Conservation (phyloP, 2,888 invertebrate genomes). For the Cephus pygmeus region DNA sequence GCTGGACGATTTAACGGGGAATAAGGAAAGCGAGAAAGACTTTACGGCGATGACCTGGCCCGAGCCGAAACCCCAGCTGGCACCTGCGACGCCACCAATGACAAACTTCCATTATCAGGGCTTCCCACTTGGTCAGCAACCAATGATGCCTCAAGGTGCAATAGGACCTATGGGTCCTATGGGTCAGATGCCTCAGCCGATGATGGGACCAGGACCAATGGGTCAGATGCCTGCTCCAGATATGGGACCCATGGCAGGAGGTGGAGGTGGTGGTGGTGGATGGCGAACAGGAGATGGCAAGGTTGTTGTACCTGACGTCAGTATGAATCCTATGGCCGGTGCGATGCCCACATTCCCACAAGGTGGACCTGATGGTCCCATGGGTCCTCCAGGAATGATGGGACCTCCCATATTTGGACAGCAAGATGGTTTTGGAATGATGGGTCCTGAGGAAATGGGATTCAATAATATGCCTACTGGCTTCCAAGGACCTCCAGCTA, state of each 20-base stretch:
- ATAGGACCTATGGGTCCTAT: conserved; percentile 37
- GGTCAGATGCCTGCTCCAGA: conserved; percentile 63
- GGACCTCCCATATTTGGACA: conserved; percentile 47
- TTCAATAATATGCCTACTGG: conserved; percentile 47
- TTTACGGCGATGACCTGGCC: conserved; percentile 85
- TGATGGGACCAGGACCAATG: conserved; percentile 49
- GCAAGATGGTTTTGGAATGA: conserved; percentile 66
- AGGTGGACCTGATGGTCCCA: conserved; percentile 45
- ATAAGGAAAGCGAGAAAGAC: conserved; percentile 83
- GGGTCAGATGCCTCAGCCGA: conserved; percentile 33
- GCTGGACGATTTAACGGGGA: conserved; percentile 87
- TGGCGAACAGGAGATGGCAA: conserved; percentile 69
- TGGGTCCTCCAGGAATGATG: conserved; percentile 62
- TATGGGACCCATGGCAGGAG: conserved; percentile 47
- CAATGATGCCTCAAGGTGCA: conserved; percentile 38
- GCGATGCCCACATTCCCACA: conserved; percentile 41
- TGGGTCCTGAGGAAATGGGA: conserved; percentile 60
- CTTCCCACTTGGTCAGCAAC: conserved; percentile 61
- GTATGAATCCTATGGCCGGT: conserved; percentile 54
- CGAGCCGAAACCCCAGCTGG: conserved; percentile 80
- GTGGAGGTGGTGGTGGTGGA: conserved; percentile 65
- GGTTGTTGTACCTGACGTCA: conserved; percentile 60
- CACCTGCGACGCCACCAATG: conserved; percentile 48
- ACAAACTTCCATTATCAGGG: conserved; percentile 39
- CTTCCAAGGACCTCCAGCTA: conserved; percentile 56